Percentiles rank a stretch among this genome's conserved stretches.
Evolutionary conservation across 2,113 vertebrate species (phyloP).

Genomic region (Todiramphus chloris): DNA sequence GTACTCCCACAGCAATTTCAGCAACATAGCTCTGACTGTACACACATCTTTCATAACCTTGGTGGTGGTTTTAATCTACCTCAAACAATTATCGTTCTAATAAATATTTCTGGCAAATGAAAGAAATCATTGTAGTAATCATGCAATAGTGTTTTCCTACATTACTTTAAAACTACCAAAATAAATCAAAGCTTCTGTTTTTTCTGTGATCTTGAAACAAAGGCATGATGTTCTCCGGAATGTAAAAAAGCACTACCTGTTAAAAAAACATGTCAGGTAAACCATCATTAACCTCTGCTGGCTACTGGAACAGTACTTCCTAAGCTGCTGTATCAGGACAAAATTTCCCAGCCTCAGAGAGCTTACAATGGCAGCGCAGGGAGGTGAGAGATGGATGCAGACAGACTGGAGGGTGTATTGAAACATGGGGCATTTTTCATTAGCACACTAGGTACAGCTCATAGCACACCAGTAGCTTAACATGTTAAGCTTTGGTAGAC

Average conservation of each 20-base stretch:
- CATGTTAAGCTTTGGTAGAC: neutral
- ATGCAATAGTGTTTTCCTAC: neutral
- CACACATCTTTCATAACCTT: constrained; percentile 13
- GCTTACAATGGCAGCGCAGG: fast-evolving
- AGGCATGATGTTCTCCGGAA: neutral
- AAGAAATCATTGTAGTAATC: neutral
- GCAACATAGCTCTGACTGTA: neutral
- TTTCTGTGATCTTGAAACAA: neutral
- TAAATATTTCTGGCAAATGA: neutral
- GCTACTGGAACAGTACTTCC: neutral
- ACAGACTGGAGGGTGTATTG: neutral
- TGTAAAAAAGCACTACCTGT: neutral
- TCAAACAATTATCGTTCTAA: neutral
- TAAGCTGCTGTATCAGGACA: neutral
- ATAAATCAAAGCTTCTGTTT: neutral
- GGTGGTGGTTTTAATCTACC: constrained; percentile 5
- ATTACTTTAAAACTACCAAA: neutral
- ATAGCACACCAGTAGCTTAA: neutral
- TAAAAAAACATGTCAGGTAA: neutral
- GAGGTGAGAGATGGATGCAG: neutral
- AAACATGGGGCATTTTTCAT: neutral
- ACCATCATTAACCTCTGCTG: neutral
- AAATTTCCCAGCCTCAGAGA: neutral
- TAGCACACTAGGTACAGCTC: neutral
- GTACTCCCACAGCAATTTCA: neutral